Conservation (phyloP, 2,113 vertebrate genomes). For the Scomber scombrus region DNA sequence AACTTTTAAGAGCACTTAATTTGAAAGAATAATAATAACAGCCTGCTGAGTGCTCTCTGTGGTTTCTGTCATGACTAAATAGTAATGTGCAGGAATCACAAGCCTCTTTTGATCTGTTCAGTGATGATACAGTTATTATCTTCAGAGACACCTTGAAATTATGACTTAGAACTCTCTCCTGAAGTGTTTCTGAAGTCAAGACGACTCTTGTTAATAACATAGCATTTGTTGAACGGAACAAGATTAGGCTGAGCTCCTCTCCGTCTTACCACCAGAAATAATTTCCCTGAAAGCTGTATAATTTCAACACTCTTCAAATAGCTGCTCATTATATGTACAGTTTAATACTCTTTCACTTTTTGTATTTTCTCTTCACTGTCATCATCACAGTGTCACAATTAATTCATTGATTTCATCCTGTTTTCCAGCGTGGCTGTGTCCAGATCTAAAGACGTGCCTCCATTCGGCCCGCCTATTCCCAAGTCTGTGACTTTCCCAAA, state of each 20-base stretch:
- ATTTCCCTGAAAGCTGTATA: slow-evolving; percentile 47
- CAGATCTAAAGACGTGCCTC: slow-evolving; percentile 96
- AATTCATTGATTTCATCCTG: not conserved
- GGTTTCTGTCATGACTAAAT: slow-evolving; percentile 66
- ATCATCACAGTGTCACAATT: not conserved
- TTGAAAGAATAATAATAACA: slow-evolving; percentile 73
- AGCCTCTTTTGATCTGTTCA: slow-evolving; percentile 67
- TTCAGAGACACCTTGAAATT: slow-evolving; percentile 80
- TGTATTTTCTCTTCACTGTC: slow-evolving; percentile 20
- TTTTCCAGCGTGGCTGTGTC: slow-evolving; percentile 94
- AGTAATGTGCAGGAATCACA: slow-evolving; percentile 53
- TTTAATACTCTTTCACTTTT: slow-evolving; percentile 24
- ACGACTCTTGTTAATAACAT: slow-evolving; percentile 65
- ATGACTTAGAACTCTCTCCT: slow-evolving; percentile 59
- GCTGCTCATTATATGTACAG: slow-evolving; percentile 42
- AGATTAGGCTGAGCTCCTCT: slow-evolving; percentile 54
- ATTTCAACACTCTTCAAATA: slow-evolving; percentile 48
- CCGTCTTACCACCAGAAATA: slow-evolving; percentile 36
- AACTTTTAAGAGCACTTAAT: slow-evolving; percentile 66
- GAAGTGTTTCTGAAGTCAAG: slow-evolving; percentile 61
- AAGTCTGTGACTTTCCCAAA: slow-evolving; percentile 98
- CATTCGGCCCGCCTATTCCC: slow-evolving; percentile 96
- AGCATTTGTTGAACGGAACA: slow-evolving; percentile 56
- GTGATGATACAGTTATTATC: slow-evolving; percentile 78
- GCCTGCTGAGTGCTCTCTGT: slow-evolving; percentile 63